Evolutionary conservation across 2,888 invertebrate genomes (phyloP).

Genomic region (Eupithecia tripunctaria): DNA sequence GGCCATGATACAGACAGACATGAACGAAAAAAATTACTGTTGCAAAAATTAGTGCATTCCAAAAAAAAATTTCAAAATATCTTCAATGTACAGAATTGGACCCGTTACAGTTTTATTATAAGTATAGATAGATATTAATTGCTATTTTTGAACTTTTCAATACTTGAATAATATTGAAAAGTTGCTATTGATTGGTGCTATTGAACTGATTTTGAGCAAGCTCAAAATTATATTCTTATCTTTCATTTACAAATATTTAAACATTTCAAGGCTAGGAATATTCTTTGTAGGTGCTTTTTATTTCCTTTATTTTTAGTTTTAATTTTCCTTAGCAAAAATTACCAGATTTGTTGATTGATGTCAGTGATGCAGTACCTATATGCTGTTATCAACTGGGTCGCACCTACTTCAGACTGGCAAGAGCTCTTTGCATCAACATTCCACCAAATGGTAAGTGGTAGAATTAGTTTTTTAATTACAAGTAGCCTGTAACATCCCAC

Average conservation of each 20-base stretch:
- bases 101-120: no score
- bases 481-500: neutral
- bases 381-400: constrained; percentile 98
- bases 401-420: constrained; percentile 94
- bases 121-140: no score
- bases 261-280: neutral
- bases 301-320: neutral
- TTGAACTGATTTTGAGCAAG: neutral
- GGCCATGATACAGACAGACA: no score
- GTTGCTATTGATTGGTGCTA: no score
- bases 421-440: constrained; percentile 95
- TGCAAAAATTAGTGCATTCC: no score
- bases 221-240: neutral
- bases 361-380: constrained; percentile 98
- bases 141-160: no score
- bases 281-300: neutral
- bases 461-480: neutral
- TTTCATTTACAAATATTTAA: no score
- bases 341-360: constrained; percentile 96
- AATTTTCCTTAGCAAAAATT: constrained; percentile 17
- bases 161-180: no score
- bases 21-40: no score
- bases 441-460: constrained; percentile 92
- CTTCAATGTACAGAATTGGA: no score
- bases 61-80: no score